A percentile compares a stretch with the other conserved stretches of the same genome.
These are phyloP conservation scores for Tanypteryx hageni DNA, from an alignment of 2,888 invertebrate genomes.

Conservation along the genomic window DNA sequence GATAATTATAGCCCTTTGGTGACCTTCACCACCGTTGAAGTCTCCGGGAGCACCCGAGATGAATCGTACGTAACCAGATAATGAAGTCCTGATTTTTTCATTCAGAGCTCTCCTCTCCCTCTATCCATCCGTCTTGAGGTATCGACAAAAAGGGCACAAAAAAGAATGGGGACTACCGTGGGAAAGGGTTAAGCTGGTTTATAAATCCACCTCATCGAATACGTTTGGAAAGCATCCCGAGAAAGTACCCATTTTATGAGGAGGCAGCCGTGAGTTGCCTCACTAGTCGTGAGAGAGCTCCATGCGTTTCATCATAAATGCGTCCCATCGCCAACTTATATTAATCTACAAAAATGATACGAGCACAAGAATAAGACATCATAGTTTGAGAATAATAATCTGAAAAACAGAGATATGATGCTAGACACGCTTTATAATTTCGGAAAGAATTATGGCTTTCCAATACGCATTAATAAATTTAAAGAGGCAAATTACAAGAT, in stretches of 20 bases:
- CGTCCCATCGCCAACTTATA: too few species aligned
- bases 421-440: too few species aligned
- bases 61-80: constrained; percentile 27
- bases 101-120: not conserved
- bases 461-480: too few species aligned
- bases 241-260: not conserved
- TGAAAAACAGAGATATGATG: too few species aligned
- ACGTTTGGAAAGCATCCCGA: not conserved
- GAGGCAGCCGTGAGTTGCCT: not conserved
- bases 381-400: too few species aligned
- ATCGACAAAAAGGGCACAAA: not conserved
- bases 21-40: constrained; percentile 4
- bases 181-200: not conserved
- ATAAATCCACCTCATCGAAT: not conserved
- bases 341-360: too few species aligned
- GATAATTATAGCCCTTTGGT: not conserved
- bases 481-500: too few species aligned
- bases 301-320: too few species aligned
- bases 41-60: not conserved
- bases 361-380: too few species aligned
- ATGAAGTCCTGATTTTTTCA: not conserved
- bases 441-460: too few species aligned
- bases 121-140: not conserved
- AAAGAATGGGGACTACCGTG: not conserved
- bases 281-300: too few species aligned